Evolutionary conservation across 2,888 invertebrate genomes (phyloP).

Genomic region (Drosophila leonis): DNA sequence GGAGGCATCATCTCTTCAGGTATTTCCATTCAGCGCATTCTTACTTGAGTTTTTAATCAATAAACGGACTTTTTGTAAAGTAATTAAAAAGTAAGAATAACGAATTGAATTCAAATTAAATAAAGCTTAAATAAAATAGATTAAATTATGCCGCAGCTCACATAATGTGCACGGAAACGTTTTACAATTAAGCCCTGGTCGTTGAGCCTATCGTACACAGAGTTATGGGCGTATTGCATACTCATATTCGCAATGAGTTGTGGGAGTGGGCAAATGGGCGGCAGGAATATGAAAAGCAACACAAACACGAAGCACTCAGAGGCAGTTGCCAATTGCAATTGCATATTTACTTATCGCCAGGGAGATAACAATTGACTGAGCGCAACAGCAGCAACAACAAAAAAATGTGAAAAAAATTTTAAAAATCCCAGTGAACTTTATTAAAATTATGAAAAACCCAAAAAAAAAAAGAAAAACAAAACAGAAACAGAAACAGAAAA

Average conservation of each 20-base stretch:
- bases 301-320: conserved; percentile 34
- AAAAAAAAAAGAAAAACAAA: conserved; percentile 2
- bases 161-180: conserved; percentile 28
- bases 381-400: not conserved
- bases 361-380: conserved; percentile 75
- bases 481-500: conserved; percentile 14
- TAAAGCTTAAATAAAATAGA: conserved; percentile 64
- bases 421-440: conserved; percentile 71
- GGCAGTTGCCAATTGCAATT: conserved; percentile 60
- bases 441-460: conserved; percentile 67
- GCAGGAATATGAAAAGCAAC: conserved; percentile 51
- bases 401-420: conserved; percentile 4
- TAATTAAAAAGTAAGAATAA: not conserved
- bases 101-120: conserved; percentile 53
- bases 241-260: not conserved
- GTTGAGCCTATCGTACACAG: conserved; percentile 26
- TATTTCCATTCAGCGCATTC: not conserved
- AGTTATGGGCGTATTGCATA: conserved; percentile 18
- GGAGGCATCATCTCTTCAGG: not conserved
- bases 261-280: not conserved
- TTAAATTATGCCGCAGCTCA: conserved; percentile 51
- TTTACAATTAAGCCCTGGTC: conserved; percentile 35
- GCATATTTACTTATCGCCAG: conserved; percentile 73
- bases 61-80: not conserved
- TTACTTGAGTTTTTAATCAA: not conserved